Conservation (phyloP, 2,888 invertebrate species). For the Petrolisthes cinctipes region DNA sequence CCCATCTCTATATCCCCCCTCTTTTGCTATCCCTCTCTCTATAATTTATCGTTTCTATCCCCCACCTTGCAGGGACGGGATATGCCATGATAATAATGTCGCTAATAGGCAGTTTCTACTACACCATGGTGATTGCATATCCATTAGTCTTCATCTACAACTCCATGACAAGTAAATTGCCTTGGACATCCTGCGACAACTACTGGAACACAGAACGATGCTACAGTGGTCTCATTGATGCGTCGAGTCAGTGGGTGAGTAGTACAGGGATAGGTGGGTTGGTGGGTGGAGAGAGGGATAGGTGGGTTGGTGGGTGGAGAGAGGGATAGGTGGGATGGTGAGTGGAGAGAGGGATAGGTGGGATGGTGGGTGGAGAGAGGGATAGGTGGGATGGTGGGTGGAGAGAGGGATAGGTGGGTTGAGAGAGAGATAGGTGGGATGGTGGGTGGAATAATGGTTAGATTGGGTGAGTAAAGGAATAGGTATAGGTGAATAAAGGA, state of each 20-base stretch:
- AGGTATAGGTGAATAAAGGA: neutral
- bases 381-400: neutral
- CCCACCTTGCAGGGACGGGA: conserved; percentile 80
- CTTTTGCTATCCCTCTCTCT: neutral
- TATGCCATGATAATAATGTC: conserved; percentile 86
- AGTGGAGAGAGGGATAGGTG: neutral
- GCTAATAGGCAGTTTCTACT: conserved; percentile 84
- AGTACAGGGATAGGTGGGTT: neutral
- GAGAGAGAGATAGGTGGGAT: neutral
- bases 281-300: neutral
- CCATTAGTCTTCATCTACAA: conserved; percentile 86
- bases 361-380: neutral
- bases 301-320: neutral
- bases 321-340: neutral
- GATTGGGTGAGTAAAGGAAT: conserved; percentile 8
- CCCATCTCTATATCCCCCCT: neutral
- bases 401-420: neutral
- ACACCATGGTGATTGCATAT: conserved; percentile 87
- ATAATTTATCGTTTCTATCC: neutral
- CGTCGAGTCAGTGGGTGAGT: neutral
- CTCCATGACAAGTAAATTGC: conserved; percentile 81
- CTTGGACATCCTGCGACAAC: conserved; percentile 90
- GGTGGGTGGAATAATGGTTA: neutral
- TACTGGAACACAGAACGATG: conserved; percentile 79
- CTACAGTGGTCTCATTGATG: neutral